phyloP scores from a whole-genome alignment of 2,888 invertebrate species.

The Galerucella calmariensis region DNA sequence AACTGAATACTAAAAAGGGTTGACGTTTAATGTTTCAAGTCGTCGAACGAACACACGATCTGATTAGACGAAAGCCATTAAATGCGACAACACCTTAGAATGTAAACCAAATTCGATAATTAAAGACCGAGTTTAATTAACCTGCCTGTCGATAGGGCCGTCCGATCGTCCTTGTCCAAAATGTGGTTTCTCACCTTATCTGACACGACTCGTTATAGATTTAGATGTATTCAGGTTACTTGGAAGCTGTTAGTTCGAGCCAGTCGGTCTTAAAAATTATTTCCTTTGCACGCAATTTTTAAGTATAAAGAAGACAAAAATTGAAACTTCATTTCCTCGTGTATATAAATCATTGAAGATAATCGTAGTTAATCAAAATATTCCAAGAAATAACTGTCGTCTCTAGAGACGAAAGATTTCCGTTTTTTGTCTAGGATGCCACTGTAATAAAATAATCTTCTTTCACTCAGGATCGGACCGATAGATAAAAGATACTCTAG shows the following conservation, averaged over 20 bases:
- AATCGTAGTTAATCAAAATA: not conserved
- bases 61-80: conserved; percentile 34
- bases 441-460: not conserved
- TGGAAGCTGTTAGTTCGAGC: not conserved
- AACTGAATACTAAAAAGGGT: conserved; percentile 7
- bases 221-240: conserved; percentile 5
- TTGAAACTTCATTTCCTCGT: not conserved
- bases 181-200: conserved; percentile 20
- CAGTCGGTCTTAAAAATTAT: too few relatives aligned
- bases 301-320: too few relatives aligned
- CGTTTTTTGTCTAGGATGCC: conserved; percentile 10
- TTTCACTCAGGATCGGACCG: not conserved
- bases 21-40: conserved; percentile 18
- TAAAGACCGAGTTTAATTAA: conserved; percentile 37
- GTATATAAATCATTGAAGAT: not conserved
- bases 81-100: conserved; percentile 36
- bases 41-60: conserved; percentile 25
- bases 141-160: conserved; percentile 23
- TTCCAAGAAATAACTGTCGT: conserved; percentile 3
- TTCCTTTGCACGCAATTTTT: too few relatives aligned
- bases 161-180: conserved; percentile 4
- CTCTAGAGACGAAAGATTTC: not conserved
- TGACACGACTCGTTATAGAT: conserved; percentile 21
- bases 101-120: conserved; percentile 39
- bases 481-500: not conserved